Evolutionary conservation across 1,140 invertebrate species (phyloP).

Genomic region (Drosophila varians): DNA sequence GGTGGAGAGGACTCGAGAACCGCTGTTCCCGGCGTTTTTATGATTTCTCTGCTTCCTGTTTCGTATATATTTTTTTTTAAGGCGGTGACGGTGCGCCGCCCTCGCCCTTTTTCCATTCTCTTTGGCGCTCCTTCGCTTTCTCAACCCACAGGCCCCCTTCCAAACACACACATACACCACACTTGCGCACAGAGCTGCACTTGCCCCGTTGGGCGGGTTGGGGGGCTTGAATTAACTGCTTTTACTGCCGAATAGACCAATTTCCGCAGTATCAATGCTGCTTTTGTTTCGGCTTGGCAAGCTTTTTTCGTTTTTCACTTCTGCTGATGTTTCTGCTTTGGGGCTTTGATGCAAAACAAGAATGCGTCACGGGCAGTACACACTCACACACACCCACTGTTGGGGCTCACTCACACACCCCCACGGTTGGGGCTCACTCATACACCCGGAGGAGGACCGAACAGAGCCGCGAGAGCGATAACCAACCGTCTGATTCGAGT

Average conservation of each 20-base stretch:
- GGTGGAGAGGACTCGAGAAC: slow-evolving; percentile 64
- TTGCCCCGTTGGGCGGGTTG: slow-evolving; percentile 25
- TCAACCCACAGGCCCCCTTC: slow-evolving; percentile 18
- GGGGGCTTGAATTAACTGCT: slow-evolving; percentile 30
- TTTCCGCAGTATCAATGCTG: slow-evolving; percentile 29
- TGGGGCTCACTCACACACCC: slow-evolving; percentile 21
- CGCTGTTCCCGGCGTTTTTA: slow-evolving; percentile 74
- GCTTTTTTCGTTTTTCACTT: slow-evolving; percentile 41
- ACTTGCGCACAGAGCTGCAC: slow-evolving; percentile 52
- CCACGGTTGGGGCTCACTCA: slow-evolving; percentile 22
- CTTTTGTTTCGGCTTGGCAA: slow-evolving; percentile 27
- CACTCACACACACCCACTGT: slow-evolving; percentile 25
- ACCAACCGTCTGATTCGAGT: slow-evolving; percentile 74
- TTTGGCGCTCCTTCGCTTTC: slow-evolving; percentile 50
- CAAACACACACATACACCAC: slow-evolving; percentile 44
- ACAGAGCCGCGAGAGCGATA: slow-evolving; percentile 56
- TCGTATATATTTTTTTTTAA: slow-evolving; percentile 37
- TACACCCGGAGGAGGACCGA: slow-evolving; percentile 22
- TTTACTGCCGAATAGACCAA: slow-evolving; percentile 11
- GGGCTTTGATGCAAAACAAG: slow-evolving; percentile 71
- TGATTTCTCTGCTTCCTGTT: slow-evolving; percentile 48
- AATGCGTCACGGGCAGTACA: slow-evolving; percentile 69
- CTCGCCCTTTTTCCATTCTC: slow-evolving; percentile 59
- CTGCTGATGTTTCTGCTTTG: slow-evolving; percentile 45
- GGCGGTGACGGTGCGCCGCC: slow-evolving; percentile 30